Conservation (phyloP, 2,888 invertebrate species). For the Dioctria rufipes region DNA sequence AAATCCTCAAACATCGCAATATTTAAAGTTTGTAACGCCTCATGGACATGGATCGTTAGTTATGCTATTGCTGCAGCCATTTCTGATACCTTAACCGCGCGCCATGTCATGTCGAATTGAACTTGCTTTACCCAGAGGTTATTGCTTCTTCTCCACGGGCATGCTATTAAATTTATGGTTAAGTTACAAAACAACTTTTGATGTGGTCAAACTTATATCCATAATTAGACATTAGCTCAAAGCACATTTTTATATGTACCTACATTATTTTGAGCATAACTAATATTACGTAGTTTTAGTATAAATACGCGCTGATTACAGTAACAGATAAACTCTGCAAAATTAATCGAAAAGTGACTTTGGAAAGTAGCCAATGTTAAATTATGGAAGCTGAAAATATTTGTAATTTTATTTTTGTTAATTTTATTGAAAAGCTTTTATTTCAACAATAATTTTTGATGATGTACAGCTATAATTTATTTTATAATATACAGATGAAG, state of each 20-base stretch:
- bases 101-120: constrained; percentile 49
- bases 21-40: constrained; percentile 47
- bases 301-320: not conserved
- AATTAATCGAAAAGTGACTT: not conserved
- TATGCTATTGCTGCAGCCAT: constrained; percentile 43
- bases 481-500: too few species aligned
- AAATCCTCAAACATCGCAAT: constrained; percentile 29
- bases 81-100: constrained; percentile 30
- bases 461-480: too few species aligned
- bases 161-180: constrained; percentile 48
- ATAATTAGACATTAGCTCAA: constrained; percentile 15
- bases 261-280: not conserved
- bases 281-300: not conserved
- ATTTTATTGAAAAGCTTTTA: not conserved
- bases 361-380: constrained; percentile 29
- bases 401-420: constrained; percentile 3
- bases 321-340: too few species aligned
- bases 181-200: constrained; percentile 45
- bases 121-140: constrained; percentile 38
- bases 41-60: constrained; percentile 46
- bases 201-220: not conserved
- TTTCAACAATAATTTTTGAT: not conserved
- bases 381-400: constrained; percentile 15
- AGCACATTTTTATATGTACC: not conserved
- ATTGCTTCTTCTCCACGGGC: constrained; percentile 45